A percentile compares a stretch with the other conserved stretches of the same genome.
These are phyloP conservation scores for Morbakka virulenta DNA, from an alignment of 30 jellyfish, hydroid and myxozoan genomes.

Conservation along the genomic window DNA sequence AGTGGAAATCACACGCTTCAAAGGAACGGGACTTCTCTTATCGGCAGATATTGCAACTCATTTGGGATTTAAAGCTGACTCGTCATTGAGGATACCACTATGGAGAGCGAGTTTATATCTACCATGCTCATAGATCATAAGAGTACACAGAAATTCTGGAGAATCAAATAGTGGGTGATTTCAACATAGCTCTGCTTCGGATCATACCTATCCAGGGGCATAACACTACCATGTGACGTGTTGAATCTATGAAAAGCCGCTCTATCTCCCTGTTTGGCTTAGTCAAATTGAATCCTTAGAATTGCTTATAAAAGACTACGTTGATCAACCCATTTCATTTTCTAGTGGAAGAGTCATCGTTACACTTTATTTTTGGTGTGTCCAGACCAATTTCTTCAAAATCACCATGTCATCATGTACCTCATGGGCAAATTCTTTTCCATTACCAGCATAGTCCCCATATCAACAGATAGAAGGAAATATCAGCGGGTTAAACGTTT, in stretches of 20 bases:
- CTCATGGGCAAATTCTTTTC: neutral
- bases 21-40: too few relatives aligned
- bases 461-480: conserved; percentile 4
- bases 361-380: conserved; percentile 12
- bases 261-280: neutral
- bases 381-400: neutral
- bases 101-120: too few relatives aligned
- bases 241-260: neutral
- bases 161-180: conserved; percentile 8
- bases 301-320: conserved; percentile 12
- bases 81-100: too few relatives aligned
- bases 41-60: too few relatives aligned
- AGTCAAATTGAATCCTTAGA: conserved; percentile 7
- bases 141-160: conserved; percentile 11
- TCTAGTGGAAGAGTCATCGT: neutral
- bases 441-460: neutral
- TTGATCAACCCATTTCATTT: conserved; percentile 16
- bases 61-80: too few relatives aligned
- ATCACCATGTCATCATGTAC: neutral
- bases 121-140: neutral
- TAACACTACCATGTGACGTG: neutral
- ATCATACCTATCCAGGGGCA: conserved; percentile 2
- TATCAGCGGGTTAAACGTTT: neutral
- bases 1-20: too few relatives aligned
- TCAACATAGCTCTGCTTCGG: conserved; percentile 1